Base-by-base conservation (phyloP, 2,888 invertebrate genomes). In the Leucophenga montana region DNA sequence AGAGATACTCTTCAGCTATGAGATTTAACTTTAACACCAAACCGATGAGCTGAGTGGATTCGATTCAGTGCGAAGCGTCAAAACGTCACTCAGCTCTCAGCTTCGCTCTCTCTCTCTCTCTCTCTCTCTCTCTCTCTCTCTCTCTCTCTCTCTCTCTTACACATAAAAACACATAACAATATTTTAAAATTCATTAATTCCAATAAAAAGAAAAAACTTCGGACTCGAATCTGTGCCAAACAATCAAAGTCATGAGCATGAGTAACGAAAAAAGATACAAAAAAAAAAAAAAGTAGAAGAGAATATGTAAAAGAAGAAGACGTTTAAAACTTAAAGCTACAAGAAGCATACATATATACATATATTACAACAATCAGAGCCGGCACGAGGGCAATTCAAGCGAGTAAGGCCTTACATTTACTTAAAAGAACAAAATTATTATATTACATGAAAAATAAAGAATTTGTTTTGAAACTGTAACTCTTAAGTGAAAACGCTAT, bases 201-300 rank as follows among this genome's bases (percentile, higher is more conserved):
- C 65, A 70, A 77, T 50, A 71, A 33, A 2, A 68, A 39, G 22
- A 8, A 66, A 44, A 66, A n/a, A 73, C 61, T 48, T 67, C 50
- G 44, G 54, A 33, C 39, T 39, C 33, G 67, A 80, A 82, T 74
- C 75, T 75, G 61, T 67, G 72, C 71, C 75, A 73, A 61, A 67
- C 59, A 69, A 66, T 54, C 69, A 53, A 68, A 68, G 73, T 72
- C 72, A 74, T 72, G 70, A 72, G 69, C 62, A 66, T 66, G 53
- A 67, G 64, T n/a, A 59, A 44, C 18, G 16, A 57, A 11, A 57
- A 56, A 16, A 46, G 59, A 59, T 31, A n/a, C 8, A 59, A 31
- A 57, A 33, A 57, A n/a, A 46, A 18, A 9, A n/a, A 59, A 27
- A 11, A 31, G 16, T 59, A 59, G 18, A 18, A 46, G n/a, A 14